A percentile compares a stretch with the other conserved stretches of the same genome.
Conservation (phyloP, 2,888 invertebrate species). For the Trichacis sp. region DNA sequence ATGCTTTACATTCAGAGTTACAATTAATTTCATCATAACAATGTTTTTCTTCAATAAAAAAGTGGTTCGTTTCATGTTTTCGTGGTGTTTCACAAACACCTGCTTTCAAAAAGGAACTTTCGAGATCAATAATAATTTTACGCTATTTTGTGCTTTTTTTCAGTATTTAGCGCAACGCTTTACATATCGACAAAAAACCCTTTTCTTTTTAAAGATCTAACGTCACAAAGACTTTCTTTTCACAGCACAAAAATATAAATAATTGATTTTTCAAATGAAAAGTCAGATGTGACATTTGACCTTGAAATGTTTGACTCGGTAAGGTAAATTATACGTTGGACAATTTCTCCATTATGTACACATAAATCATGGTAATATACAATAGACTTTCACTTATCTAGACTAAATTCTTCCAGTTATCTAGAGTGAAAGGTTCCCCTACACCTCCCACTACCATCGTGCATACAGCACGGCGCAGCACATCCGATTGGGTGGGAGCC, state of each 20-base stretch:
- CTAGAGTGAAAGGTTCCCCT: too few relatives aligned
- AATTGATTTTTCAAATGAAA: not conserved
- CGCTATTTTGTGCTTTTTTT: not conserved
- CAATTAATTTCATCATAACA: too few relatives aligned
- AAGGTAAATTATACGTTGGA: not conserved
- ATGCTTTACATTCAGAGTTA: too few relatives aligned
- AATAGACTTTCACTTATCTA: too few relatives aligned
- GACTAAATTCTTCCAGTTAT: too few relatives aligned
- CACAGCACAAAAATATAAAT: slow-evolving; percentile 3
- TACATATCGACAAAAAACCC: too few relatives aligned
- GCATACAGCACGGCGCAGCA: too few relatives aligned
- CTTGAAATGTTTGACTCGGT: not conserved
- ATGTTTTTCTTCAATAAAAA: too few relatives aligned
- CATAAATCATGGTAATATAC: not conserved
- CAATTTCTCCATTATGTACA: not conserved
- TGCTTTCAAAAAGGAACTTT: not conserved
- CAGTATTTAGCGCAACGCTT: too few relatives aligned
- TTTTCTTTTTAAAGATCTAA: not conserved
- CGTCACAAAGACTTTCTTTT: slow-evolving; percentile 3
- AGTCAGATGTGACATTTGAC: not conserved
- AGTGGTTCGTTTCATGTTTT: not conserved
- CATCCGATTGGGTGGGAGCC: too few relatives aligned
- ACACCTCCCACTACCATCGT: too few relatives aligned
- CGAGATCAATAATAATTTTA: not conserved
- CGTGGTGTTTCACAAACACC: not conserved